Evolutionary conservation across 2,113 vertebrate genomes (phyloP).

Genomic region (Chamaetylas fuelleborni): DNA sequence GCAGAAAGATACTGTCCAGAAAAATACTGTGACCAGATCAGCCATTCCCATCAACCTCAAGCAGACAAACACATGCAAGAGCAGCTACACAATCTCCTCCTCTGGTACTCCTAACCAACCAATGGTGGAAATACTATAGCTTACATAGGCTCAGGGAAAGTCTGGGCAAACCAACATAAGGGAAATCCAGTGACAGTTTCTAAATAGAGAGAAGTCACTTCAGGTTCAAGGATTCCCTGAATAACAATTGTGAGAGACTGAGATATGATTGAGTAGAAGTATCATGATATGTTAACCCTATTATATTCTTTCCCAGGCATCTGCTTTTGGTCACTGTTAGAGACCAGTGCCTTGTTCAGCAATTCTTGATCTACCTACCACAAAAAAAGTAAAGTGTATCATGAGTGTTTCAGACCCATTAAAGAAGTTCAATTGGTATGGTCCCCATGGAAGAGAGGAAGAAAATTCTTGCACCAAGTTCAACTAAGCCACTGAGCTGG

Average conservation of each 20-base stretch:
- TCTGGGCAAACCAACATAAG: background rate
- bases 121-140: background rate
- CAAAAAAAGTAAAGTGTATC: background rate
- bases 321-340: background rate
- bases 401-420: background rate
- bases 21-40: background rate
- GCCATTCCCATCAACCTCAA: background rate
- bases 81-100: background rate
- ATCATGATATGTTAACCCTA: background rate
- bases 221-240: background rate
- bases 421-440: background rate
- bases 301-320: background rate
- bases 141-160: background rate
- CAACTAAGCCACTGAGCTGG: conserved; percentile 18
- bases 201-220: background rate
- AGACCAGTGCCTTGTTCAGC: background rate
- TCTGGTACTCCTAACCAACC: background rate
- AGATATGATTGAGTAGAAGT: background rate
- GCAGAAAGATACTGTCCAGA: background rate
- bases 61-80: background rate
- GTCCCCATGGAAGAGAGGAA: background rate
- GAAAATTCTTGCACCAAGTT: background rate
- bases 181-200: background rate
- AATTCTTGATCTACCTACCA: background rate
- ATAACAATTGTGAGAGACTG: background rate